Percentiles rank a stretch among this genome's conserved stretches.
Evolutionary conservation across 2,797 vertebrate genomes (phyloP).

Genomic region (Limnodromus scolopaceus): DNA sequence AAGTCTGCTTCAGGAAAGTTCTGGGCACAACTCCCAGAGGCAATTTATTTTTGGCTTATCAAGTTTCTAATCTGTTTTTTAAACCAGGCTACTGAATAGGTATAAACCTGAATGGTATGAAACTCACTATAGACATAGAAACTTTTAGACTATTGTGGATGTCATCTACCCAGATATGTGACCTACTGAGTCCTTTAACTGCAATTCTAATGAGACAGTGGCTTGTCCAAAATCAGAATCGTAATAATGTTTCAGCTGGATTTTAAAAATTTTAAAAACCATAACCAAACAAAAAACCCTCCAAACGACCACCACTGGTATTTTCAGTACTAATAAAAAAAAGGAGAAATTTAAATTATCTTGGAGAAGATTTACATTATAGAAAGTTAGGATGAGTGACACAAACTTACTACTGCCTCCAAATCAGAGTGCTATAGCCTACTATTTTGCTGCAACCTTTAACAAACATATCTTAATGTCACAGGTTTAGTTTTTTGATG

Average conservation of each 20-base stretch:
- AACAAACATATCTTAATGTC: background rate
- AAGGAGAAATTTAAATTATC: background rate
- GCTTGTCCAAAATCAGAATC: background rate
- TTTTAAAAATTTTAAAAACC: background rate
- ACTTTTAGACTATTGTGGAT: background rate
- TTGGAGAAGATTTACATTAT: background rate
- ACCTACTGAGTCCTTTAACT: background rate
- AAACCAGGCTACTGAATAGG: background rate
- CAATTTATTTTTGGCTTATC: constrained; percentile 21
- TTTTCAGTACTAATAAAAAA: background rate
- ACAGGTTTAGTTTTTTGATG: background rate
- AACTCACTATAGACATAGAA: background rate
- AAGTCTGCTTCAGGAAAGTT: background rate
- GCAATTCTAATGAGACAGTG: background rate
- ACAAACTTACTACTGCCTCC: background rate
- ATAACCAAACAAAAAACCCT: background rate
- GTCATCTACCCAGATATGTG: background rate
- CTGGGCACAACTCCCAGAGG: constrained; percentile 32
- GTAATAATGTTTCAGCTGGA: background rate
- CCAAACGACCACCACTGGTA: rapidly evolving
- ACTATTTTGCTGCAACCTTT: background rate
- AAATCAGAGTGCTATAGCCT: background rate
- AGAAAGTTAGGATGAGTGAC: background rate
- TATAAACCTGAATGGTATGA: background rate
- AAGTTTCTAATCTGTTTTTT: background rate